Percentiles rank a stretch among this genome's conserved stretches.
Evolutionary conservation across 2,113 vertebrate species (phyloP).

Genomic region (Morone chrysops): DNA sequence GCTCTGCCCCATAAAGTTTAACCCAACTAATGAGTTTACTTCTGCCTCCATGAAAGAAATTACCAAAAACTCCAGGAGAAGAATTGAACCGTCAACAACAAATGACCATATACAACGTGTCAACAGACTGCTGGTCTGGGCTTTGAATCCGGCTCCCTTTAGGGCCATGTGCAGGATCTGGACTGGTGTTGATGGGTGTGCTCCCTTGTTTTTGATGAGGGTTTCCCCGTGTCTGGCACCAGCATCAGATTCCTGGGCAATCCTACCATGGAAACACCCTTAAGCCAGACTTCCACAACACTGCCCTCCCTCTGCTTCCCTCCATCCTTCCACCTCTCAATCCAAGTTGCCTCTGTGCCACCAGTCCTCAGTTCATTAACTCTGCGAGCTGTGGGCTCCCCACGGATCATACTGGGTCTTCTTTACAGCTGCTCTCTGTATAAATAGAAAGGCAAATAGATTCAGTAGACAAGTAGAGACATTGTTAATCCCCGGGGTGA

Average conservation of each 20-base stretch:
- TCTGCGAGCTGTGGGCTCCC: slow-evolving; percentile 43
- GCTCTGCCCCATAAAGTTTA: neutral
- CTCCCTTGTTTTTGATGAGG: slow-evolving; percentile 88
- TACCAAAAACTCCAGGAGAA: neutral
- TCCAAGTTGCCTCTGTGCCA: slow-evolving; percentile 65
- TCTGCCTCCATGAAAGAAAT: neutral
- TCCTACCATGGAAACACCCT: slow-evolving; percentile 85
- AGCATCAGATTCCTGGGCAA: slow-evolving; percentile 87
- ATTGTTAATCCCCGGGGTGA: slow-evolving; percentile 22
- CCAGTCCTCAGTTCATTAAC: slow-evolving; percentile 61
- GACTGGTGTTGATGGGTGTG: slow-evolving; percentile 66
- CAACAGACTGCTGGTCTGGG: neutral
- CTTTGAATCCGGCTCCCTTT: slow-evolving; percentile 48
- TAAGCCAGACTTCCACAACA: slow-evolving; percentile 76
- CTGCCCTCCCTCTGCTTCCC: slow-evolving; percentile 32
- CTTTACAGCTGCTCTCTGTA: slow-evolving; percentile 59
- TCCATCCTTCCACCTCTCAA: slow-evolving; percentile 58
- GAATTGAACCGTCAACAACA: too few species aligned
- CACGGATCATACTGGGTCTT: slow-evolving; percentile 15
- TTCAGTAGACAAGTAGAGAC: slow-evolving; percentile 20
- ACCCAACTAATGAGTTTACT: neutral
- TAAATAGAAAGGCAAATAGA: slow-evolving; percentile 48
- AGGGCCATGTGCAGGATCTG: slow-evolving; percentile 50
- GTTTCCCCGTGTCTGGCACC: slow-evolving; percentile 89
- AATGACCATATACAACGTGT: neutral